Conservation (phyloP, 2,888 invertebrate genomes). For the Neoscelio sp. region DNA sequence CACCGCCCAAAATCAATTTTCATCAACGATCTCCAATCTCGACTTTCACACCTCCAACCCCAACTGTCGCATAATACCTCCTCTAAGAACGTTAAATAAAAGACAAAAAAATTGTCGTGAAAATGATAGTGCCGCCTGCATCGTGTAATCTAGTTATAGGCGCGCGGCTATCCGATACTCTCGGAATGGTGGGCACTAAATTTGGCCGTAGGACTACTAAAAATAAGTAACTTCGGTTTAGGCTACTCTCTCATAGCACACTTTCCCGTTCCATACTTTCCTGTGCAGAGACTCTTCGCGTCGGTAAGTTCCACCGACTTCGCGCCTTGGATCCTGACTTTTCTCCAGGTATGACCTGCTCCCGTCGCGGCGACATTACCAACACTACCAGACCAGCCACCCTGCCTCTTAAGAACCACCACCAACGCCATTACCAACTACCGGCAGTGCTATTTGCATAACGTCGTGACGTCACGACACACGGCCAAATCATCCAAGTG, state of each 20-base stretch:
- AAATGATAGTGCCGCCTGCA: conserved; percentile 30
- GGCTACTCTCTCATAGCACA: conserved; percentile 70
- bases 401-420: conserved; percentile 55
- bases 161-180: conserved; percentile 80
- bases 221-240: conserved; percentile 76
- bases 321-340: conserved; percentile 49
- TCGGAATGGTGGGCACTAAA: conserved; percentile 80
- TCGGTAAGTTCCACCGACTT: conserved; percentile 74
- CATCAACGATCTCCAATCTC: no score
- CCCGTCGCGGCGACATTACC: conserved; percentile 59
- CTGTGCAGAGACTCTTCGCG: conserved; percentile 73
- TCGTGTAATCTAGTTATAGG: conserved; percentile 70
- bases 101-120: neutral
- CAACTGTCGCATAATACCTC: no score
- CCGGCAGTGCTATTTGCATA: conserved; percentile 65
- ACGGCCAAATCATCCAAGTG: conserved; percentile 56
- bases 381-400: conserved; percentile 41
- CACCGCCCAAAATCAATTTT: neutral
- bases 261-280: conserved; percentile 71
- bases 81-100: no score
- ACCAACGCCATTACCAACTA: conserved; percentile 60
- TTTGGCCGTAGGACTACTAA: conserved; percentile 81
- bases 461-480: conserved; percentile 64
- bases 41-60: no score
- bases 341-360: conserved; percentile 64